phyloP scores from a whole-genome alignment of 2,113 vertebrate genomes.

The Gallinago media region DNA sequence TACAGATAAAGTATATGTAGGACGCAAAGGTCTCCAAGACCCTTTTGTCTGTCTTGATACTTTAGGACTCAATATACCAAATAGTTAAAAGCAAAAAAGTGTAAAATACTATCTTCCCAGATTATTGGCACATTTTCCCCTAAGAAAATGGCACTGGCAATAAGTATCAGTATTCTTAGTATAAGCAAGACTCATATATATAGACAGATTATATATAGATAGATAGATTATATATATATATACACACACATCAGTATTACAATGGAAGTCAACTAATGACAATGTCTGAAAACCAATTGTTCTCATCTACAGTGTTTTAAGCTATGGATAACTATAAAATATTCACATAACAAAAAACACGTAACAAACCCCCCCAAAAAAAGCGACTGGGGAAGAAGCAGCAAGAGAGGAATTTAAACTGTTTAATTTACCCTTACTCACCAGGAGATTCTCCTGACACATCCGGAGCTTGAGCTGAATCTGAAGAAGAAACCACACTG shows the following conservation, averaged over 20 bases:
- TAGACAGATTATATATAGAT: background rate
- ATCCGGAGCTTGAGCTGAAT: slow-evolving; percentile 78
- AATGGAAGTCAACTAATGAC: background rate
- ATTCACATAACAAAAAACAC: background rate
- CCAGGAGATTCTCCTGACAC: slow-evolving; percentile 77
- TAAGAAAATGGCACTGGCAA: background rate
- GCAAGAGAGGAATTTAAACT: background rate
- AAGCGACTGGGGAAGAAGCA: background rate
- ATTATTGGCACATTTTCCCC: background rate
- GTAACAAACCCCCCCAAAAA: background rate
- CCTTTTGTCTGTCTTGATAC: background rate
- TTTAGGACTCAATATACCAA: background rate
- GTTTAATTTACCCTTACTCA: slow-evolving; percentile 66
- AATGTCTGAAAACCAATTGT: background rate
- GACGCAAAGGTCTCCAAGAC: background rate
- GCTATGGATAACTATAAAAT: background rate
- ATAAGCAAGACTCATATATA: background rate
- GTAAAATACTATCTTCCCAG: background rate
- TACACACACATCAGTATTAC: background rate
- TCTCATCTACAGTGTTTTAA: background rate
- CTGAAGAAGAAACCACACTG: slow-evolving; percentile 88
- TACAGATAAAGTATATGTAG: background rate
- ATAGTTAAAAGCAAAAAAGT: background rate
- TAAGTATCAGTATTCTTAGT: background rate
- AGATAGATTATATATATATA: background rate